These are phyloP conservation scores for Sebastes iracundus DNA, from an alignment of 2,797 vertebrate species.

Conservation along the genomic window DNA sequence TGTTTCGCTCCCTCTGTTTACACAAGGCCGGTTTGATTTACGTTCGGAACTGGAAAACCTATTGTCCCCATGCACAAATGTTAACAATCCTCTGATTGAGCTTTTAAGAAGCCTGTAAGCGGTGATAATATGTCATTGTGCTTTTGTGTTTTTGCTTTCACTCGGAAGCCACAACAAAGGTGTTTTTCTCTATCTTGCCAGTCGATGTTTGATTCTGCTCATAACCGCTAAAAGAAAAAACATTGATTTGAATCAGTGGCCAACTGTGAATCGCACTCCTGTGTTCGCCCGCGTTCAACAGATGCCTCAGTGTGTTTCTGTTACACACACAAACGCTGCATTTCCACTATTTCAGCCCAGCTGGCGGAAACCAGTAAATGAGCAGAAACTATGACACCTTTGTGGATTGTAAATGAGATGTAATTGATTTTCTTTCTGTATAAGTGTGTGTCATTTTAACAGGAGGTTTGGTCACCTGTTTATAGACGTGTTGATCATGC, in stretches of 20 bases:
- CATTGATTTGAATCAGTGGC: slow-evolving; percentile 36
- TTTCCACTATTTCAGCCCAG: slow-evolving; percentile 58
- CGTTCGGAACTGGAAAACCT: slow-evolving; percentile 45
- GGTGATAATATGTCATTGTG: slow-evolving; percentile 34
- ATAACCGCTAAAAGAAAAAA: slow-evolving; percentile 9
- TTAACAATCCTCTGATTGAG: slow-evolving; percentile 59
- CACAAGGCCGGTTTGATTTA: slow-evolving; percentile 60
- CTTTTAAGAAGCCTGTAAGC: slow-evolving; percentile 40
- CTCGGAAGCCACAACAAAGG: slow-evolving; percentile 66
- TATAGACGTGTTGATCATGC: slow-evolving; percentile 41
- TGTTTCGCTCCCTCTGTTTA: slow-evolving; percentile 70
- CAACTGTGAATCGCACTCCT: slow-evolving; percentile 43
- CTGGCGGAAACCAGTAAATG: slow-evolving; percentile 73
- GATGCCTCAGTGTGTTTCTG: slow-evolving; percentile 57
- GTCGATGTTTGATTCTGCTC: slow-evolving; percentile 31
- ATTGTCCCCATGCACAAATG: slow-evolving; percentile 65
- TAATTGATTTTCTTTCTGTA: slow-evolving; percentile 61
- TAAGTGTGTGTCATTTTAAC: slow-evolving; percentile 49
- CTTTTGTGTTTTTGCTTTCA: slow-evolving; percentile 58
- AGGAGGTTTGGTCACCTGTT: slow-evolving; percentile 51
- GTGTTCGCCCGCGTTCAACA: slow-evolving; percentile 44
- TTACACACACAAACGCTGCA: slow-evolving; percentile 42
- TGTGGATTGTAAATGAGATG: slow-evolving; percentile 56
- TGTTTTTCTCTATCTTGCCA: slow-evolving; percentile 13
- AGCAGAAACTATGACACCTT: slow-evolving; percentile 78